phyloP scores from a whole-genome alignment of 2,797 vertebrate species.

The Chaenodraco wilsoni region DNA sequence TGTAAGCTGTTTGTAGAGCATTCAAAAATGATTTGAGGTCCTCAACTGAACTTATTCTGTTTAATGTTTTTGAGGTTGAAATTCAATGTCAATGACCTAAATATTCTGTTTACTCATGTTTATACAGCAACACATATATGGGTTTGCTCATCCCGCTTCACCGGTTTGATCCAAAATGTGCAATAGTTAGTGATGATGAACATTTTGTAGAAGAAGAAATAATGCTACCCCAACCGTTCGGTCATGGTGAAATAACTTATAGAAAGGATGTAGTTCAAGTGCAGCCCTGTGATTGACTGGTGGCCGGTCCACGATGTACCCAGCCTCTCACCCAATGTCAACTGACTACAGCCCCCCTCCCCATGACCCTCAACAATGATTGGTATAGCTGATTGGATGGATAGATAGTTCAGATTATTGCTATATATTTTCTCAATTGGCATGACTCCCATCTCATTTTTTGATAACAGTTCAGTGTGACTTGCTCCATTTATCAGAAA shows the following conservation, averaged over 20 bases:
- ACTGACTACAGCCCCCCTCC: slow-evolving; percentile 2
- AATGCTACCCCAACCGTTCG: slow-evolving; percentile 46
- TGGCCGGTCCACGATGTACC: not conserved
- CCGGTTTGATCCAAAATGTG: slow-evolving; percentile 13
- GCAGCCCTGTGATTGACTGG: slow-evolving; percentile 19
- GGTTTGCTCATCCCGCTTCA: slow-evolving; percentile 5
- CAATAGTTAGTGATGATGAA: not conserved
- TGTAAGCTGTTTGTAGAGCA: slow-evolving; percentile 38
- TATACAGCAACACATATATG: slow-evolving; percentile 21
- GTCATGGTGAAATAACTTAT: slow-evolving; percentile 73
- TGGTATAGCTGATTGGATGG: slow-evolving; percentile 12
- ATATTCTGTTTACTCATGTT: slow-evolving; percentile 63
- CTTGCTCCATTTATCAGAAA: slow-evolving; percentile 85
- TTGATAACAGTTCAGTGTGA: slow-evolving; percentile 83
- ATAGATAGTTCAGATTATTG: slow-evolving; percentile 40
- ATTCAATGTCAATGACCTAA: slow-evolving; percentile 54
- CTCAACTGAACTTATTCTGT: slow-evolving; percentile 49
- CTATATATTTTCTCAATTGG: slow-evolving; percentile 71
- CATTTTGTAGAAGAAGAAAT: slow-evolving; percentile 24
- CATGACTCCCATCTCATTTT: slow-evolving; percentile 72
- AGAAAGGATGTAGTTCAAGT: slow-evolving; percentile 66
- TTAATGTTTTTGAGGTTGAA: slow-evolving; percentile 53
- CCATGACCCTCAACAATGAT: slow-evolving; percentile 19
- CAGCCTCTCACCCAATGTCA: slow-evolving; percentile 5
- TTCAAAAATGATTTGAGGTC: slow-evolving; percentile 35